Evolutionary conservation across 2,113 vertebrate species (phyloP), one percentile per base, ranked within the genome.

Genomic region (Australoheros scitulus): DNA sequence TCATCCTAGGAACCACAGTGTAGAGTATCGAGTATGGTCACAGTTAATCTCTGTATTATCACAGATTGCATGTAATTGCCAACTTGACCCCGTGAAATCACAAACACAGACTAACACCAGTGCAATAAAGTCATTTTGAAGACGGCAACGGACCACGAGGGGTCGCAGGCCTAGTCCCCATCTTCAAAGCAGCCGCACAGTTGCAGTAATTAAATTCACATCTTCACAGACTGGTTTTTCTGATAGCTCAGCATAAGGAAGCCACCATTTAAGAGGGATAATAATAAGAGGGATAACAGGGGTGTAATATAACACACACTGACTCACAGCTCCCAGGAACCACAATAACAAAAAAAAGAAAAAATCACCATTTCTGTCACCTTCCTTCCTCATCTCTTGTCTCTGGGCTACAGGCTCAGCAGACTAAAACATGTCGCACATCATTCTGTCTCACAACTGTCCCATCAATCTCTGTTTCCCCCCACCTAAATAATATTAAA

Each of bases 361-460:
- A 50, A 29, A 41, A 17, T 82, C 65, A 10, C 14, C 22, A 63
- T 80, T 75, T 38, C 41, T 29, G 52, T 84, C 60, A 41, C 29
- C 65, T 83, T 59, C 32, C 11, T 38, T 36, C 43, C 43, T 75
- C 8, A 4, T 61, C 61, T 74, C 43, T 50, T 32, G 59, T 85
- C 80, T 92, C 29, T 18, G 61, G 68, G 47, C 86, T 78, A 72
- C 65, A 36, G 52, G 47, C 77, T 88, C 65, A 6, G 47, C 36
- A 56, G 77, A 68, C 50, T 50, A 24, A 76, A 78, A 63, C 59
- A 3, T 80, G 70, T 77, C 50, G 2, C 83, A 61, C 43, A 84
- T 88, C 87, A 81, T 63, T 75, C 76, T 64, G 70, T 80, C 80
- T 76, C 68, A 65, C 77, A 83, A 79, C 68, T 47, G 60, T 65